Evolutionary conservation across 2,888 invertebrate species (phyloP).

Genomic region (Thymelicus lineola): DNA sequence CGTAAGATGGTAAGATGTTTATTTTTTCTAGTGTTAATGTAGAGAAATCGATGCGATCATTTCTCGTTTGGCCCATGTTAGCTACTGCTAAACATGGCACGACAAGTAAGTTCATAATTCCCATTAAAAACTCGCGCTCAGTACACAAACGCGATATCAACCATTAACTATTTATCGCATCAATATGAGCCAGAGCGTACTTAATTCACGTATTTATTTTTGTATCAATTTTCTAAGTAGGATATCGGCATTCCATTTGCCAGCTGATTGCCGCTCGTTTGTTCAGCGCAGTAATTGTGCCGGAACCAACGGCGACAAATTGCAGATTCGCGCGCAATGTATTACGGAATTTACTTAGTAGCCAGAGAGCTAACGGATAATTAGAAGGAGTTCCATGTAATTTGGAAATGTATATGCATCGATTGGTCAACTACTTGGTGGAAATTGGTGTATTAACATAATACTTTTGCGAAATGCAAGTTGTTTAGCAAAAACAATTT

Average conservation of each 20-base stretch:
- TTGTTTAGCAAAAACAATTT: no score
- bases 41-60: no score
- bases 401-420: not conserved
- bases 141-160: no score
- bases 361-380: constrained; percentile 1
- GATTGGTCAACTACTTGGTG: not conserved
- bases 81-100: no score
- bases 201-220: not conserved
- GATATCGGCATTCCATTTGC: constrained; percentile 20
- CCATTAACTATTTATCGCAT: not conserved
- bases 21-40: no score
- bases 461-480: no score
- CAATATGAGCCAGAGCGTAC: not conserved
- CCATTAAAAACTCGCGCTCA: no score
- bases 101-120: no score
- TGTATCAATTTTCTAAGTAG: constrained; percentile 21
- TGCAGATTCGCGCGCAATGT: constrained; percentile 65
- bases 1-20: no score
- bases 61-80: no score
- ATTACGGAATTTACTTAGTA: constrained; percentile 53
- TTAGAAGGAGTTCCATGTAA: not conserved
- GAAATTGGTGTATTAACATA: no score
- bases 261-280: constrained; percentile 59
- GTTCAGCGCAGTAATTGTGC: constrained; percentile 64
- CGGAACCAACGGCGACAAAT: constrained; percentile 65